Conservation (phyloP, 1,140 invertebrate genomes). For the Anastrepha ludens region DNA sequence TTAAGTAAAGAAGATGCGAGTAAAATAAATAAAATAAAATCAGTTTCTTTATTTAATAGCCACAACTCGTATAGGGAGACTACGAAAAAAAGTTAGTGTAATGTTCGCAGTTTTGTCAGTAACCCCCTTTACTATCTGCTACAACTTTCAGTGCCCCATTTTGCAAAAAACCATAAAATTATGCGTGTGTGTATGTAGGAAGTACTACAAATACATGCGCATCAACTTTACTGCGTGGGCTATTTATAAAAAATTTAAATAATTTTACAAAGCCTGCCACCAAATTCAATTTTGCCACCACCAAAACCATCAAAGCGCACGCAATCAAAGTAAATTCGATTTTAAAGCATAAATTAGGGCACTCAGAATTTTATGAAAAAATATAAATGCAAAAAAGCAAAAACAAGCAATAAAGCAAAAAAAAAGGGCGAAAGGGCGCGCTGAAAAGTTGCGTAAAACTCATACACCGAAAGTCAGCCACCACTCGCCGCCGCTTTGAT, state of each 20-base stretch:
- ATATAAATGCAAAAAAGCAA: background rate
- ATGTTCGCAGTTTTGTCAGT: too few species aligned
- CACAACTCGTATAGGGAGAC: too few species aligned
- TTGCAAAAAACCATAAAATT: background rate
- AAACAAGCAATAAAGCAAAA: background rate
- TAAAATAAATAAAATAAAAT: too few species aligned
- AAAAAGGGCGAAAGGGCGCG: conserved; percentile 11
- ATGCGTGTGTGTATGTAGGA: background rate
- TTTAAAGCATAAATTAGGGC: conserved; percentile 47
- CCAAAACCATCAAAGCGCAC: conserved; percentile 29
- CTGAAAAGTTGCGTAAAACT: background rate
- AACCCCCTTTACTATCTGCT: too few species aligned
- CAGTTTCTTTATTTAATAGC: too few species aligned
- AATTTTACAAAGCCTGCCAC: conserved; percentile 28
- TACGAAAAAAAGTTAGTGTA: too few species aligned
- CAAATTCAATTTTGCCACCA: conserved; percentile 28
- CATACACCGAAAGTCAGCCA: background rate
- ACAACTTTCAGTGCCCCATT: background rate
- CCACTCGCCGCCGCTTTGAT: background rate
- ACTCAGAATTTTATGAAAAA: background rate
- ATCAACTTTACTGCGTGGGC: background rate
- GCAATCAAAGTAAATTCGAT: conserved; percentile 50
- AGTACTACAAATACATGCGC: background rate
- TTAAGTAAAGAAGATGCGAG: too few species aligned
- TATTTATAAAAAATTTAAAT: conserved; percentile 24